phyloP scores from a whole-genome alignment of 2,797 vertebrate species.

The Bothrops alternatus region DNA sequence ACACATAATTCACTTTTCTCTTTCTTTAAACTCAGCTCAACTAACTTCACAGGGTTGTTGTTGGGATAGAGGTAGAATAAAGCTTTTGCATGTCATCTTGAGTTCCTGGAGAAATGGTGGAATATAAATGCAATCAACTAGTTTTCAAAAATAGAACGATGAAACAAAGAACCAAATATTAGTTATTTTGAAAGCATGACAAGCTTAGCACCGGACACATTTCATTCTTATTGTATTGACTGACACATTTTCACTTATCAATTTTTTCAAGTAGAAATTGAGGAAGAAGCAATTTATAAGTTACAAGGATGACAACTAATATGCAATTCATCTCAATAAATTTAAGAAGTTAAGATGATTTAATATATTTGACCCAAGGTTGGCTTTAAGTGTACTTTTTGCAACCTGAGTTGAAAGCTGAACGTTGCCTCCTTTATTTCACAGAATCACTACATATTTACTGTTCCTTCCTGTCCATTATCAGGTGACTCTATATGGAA shows the following conservation, averaged over 20 bases:
- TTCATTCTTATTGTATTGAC: not conserved
- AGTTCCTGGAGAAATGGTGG: not conserved
- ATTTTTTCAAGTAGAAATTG: not conserved
- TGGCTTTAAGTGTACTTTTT: not conserved
- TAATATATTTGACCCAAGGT: not conserved
- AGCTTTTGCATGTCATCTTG: not conserved
- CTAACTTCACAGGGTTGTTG: not conserved
- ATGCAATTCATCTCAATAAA: not conserved
- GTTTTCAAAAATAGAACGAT: not conserved
- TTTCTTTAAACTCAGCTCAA: not conserved
- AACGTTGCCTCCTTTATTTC: not conserved
- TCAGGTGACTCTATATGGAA: not conserved
- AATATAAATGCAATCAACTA: not conserved
- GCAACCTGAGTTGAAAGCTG: not conserved
- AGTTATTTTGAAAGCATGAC: not conserved
- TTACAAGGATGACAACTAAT: not conserved
- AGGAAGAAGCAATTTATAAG: not conserved
- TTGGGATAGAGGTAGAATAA: not conserved
- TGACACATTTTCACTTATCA: not conserved
- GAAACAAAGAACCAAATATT: not conserved
- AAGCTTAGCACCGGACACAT: not conserved
- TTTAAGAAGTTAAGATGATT: not conserved
- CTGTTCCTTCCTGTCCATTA: not conserved
- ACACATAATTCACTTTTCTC: not conserved
- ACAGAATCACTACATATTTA: not conserved